A percentile compares a stretch with the other conserved stretches of the same genome.
phyloP scores from a whole-genome alignment of 2,888 invertebrate species.

The Erpobdella octoculata region DNA sequence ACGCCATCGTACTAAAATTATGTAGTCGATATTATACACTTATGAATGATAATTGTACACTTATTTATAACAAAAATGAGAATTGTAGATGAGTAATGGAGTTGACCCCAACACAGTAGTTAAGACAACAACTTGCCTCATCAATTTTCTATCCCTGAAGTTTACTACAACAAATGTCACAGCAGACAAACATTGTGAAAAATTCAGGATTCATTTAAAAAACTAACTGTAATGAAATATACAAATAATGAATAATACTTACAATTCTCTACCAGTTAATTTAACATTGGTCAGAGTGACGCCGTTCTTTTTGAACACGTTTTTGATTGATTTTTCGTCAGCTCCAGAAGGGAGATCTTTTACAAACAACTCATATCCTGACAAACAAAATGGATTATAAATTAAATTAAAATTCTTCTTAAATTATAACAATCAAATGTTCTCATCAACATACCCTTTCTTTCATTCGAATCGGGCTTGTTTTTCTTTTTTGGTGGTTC shows the following conservation, averaged over 20 bases:
- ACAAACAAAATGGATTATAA: neutral
- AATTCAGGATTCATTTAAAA: neutral
- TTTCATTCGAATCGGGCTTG: constrained; percentile 1
- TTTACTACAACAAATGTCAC: constrained; percentile 11
- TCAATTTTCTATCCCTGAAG: constrained; percentile 2
- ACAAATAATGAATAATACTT: neutral
- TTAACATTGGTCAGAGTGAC: constrained; percentile 19
- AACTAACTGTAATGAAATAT: neutral
- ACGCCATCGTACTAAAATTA: constrained; percentile 12
- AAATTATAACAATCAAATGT: neutral
- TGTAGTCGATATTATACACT: neutral
- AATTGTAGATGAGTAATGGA: constrained; percentile 11
- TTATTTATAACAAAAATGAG: neutral
- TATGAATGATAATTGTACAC: neutral
- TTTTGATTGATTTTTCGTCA: constrained; percentile 17
- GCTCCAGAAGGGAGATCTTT: constrained; percentile 22
- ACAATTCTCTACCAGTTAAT: constrained; percentile 17
- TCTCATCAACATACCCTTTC: neutral
- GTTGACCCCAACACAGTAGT: neutral
- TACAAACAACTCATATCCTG: constrained; percentile 17
- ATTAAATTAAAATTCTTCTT: neutral
- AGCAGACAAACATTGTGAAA: constrained; percentile 4
- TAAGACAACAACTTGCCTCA: constrained; percentile 7
- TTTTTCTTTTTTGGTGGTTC: neutral
- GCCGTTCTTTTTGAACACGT: constrained; percentile 16